Conservation (phyloP, 2,888 invertebrate species). For the Leuctra nigra region DNA sequence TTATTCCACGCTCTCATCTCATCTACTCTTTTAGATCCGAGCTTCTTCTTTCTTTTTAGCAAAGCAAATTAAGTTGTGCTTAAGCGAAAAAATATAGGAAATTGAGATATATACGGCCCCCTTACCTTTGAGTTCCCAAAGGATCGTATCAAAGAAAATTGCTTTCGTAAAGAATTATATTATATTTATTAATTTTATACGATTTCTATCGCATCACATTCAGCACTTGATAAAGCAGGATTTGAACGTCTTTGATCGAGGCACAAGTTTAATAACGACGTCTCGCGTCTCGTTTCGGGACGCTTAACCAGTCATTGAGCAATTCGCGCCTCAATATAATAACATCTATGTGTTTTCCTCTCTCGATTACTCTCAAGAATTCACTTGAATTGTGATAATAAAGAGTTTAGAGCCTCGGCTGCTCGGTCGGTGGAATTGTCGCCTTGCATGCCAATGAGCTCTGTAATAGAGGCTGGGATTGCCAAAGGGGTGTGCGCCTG, state of each 20-base stretch:
- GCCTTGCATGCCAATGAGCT: conserved; percentile 14
- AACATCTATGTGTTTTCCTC: no score
- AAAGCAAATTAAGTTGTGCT: conserved; percentile 21
- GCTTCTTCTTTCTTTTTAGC: conserved; percentile 12
- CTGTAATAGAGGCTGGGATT: not conserved
- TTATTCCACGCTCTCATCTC: not conserved
- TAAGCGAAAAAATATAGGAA: not conserved
- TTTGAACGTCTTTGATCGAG: no score
- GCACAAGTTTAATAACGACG: no score
- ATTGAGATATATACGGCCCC: not conserved
- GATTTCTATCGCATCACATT: no score
- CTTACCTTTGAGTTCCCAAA: not conserved
- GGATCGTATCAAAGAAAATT: no score
- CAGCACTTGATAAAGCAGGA: no score
- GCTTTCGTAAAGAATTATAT: no score
- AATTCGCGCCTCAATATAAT: no score
- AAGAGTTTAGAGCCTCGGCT: conserved; percentile 12
- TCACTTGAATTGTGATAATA: conserved; percentile 1
- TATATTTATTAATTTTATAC: no score
- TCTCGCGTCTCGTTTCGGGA: no score
- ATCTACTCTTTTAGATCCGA: not conserved
- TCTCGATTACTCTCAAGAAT: not conserved
- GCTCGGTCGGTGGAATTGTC: conserved; percentile 1
- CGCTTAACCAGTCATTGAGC: no score
- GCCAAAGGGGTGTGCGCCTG: conserved; percentile 3